These are phyloP conservation scores for Zaprionus ghesquierei DNA, from an alignment of 1,140 invertebrate species.

Conservation along the genomic window DNA sequence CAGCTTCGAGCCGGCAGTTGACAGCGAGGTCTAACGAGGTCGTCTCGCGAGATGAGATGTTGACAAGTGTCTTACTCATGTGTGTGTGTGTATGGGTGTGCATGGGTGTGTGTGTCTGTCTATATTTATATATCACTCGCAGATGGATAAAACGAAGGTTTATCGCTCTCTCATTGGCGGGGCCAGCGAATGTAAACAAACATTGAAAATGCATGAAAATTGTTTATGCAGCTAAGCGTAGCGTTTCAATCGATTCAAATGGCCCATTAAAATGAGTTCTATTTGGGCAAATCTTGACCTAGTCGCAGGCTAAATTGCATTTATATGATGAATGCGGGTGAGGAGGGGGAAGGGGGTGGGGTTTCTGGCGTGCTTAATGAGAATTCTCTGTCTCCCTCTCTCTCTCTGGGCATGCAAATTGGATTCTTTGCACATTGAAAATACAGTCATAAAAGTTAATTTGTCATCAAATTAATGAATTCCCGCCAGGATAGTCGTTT, in stretches of 20 bases:
- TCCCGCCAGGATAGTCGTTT: slow-evolving; percentile 22
- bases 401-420: slow-evolving; percentile 64
- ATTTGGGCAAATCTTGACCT: background rate
- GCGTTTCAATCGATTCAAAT: background rate
- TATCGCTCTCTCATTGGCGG: slow-evolving; percentile 46
- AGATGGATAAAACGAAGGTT: slow-evolving; percentile 57
- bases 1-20: slow-evolving; percentile 35
- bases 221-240: slow-evolving; percentile 8
- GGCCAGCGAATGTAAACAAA: slow-evolving; percentile 1
- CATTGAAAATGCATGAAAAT: background rate
- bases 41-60: slow-evolving; percentile 40
- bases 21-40: slow-evolving; percentile 51
- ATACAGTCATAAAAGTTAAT: slow-evolving; percentile 71
- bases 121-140: slow-evolving; percentile 39
- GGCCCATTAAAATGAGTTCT: background rate
- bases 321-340: no score
- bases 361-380: background rate
- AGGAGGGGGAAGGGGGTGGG: no score
- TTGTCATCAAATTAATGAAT: slow-evolving; percentile 72
- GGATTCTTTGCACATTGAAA: slow-evolving; percentile 38
- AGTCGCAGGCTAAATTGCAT: background rate
- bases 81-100: slow-evolving; percentile 18
- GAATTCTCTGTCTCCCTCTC: no score
- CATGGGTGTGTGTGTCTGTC: slow-evolving; percentile 5
- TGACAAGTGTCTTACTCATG: slow-evolving; percentile 41